Conservation (phyloP, 2,797 vertebrate genomes). For the Trachurus trachurus region DNA sequence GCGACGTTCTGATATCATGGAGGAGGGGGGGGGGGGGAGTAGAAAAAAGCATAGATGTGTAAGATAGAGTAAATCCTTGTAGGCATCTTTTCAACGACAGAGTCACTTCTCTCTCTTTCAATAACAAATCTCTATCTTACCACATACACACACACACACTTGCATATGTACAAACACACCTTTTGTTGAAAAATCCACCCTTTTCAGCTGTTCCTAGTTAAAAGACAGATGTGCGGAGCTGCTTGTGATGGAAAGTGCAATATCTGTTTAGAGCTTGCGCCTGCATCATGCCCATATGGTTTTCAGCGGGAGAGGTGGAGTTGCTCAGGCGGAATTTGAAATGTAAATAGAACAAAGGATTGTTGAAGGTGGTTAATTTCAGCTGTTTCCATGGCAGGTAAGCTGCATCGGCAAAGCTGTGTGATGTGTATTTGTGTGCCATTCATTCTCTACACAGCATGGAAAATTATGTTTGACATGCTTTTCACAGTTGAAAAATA, state of each 20-base stretch:
- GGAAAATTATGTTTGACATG: conserved; percentile 49
- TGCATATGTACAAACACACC: conserved; percentile 11
- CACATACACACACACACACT: conserved; percentile 1
- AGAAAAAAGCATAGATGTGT: conserved; percentile 46
- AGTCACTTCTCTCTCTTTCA: conserved; percentile 51
- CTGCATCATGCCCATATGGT: conserved; percentile 55
- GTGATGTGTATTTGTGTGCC: conserved; percentile 58
- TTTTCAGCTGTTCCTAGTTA: conserved; percentile 67
- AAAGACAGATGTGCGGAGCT: conserved; percentile 66
- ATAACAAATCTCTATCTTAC: conserved; percentile 45
- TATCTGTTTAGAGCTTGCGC: conserved; percentile 56
- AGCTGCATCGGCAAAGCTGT: conserved; percentile 43
- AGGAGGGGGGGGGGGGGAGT: conserved; percentile 21
- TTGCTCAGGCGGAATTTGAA: conserved; percentile 52
- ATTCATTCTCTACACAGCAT: conserved; percentile 46
- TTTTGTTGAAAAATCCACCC: conserved; percentile 17
- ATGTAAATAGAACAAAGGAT: conserved; percentile 70
- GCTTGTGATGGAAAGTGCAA: conserved; percentile 57
- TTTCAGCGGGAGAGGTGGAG: conserved; percentile 52
- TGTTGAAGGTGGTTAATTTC: conserved; percentile 62
- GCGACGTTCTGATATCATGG: conserved; percentile 49
- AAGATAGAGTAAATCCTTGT: conserved; percentile 68
- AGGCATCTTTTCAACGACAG: conserved; percentile 55
- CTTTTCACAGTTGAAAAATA: conserved; percentile 41
- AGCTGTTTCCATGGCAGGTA: conserved; percentile 66